A percentile compares a stretch with the other conserved stretches of the same genome.
Evolutionary conservation across 2,113 vertebrate genomes (phyloP).

Genomic region (Toxostoma redivivum): DNA sequence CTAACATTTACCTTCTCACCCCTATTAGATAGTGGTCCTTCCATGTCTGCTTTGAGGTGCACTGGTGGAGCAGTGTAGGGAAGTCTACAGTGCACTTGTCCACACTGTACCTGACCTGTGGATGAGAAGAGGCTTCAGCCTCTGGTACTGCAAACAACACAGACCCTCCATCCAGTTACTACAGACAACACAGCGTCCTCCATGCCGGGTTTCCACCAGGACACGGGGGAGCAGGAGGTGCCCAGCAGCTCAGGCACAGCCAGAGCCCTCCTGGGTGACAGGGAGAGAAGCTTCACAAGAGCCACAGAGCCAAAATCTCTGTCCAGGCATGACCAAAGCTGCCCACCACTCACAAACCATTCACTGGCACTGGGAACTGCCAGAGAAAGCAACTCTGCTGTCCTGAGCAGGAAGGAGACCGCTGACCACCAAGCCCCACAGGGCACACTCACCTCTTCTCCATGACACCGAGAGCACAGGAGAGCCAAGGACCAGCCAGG

Average conservation of each 20-base stretch:
- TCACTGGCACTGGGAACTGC: not conserved
- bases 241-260: fast-evolving
- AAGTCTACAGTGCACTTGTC: constrained; percentile 82
- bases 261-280: fast-evolving
- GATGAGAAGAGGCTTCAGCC: constrained; percentile 64
- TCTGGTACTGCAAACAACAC: not conserved
- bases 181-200: too few species aligned
- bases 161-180: not conserved
- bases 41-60: constrained; percentile 85
- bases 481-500: not conserved
- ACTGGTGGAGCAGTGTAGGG: constrained; percentile 80
- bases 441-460: not conserved
- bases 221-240: fast-evolving
- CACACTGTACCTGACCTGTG: constrained; percentile 84
- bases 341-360: not conserved
- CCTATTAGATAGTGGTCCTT: constrained; percentile 78
- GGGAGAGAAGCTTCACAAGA: not conserved
- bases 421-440: not conserved
- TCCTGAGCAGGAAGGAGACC: not conserved
- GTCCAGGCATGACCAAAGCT: not conserved
- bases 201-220: not conserved
- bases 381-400: not conserved
- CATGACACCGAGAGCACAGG: not conserved
- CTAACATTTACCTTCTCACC: constrained; percentile 79
- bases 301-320: not conserved